Conservation (phyloP, 2,888 invertebrate genomes). For the Erebia ligea region DNA sequence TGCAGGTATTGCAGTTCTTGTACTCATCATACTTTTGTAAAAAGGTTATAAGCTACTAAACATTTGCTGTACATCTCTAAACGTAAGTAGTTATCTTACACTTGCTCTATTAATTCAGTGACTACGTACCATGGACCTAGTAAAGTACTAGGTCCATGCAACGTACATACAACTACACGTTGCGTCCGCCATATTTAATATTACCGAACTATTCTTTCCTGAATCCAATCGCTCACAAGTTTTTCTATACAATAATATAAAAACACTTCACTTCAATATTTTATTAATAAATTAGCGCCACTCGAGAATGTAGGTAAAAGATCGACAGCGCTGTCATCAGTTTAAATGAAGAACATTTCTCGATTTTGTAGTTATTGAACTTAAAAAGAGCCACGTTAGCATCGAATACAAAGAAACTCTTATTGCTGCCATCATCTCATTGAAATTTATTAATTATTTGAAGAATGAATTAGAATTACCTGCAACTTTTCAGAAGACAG, state of each 20-base stretch:
- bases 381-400: constrained; percentile 25
- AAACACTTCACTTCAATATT: constrained; percentile 34
- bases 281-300: constrained; percentile 63
- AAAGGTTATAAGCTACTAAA: no score
- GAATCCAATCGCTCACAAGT: background rate
- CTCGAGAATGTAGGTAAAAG: constrained; percentile 45
- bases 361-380: constrained; percentile 19
- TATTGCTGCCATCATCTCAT: constrained; percentile 3
- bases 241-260: constrained; percentile 28
- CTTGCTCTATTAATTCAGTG: no score
- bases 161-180: background rate
- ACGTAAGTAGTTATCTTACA: no score
- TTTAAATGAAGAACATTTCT: constrained; percentile 44
- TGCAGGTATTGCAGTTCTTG: no score
- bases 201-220: background rate
- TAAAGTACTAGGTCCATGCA: background rate
- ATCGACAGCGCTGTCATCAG: constrained; percentile 75
- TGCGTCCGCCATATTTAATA: constrained; percentile 10
- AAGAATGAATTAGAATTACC: constrained; percentile 41
- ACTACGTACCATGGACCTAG: no score
- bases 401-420: constrained; percentile 3
- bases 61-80: no score
- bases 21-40: no score
- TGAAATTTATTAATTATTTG: constrained; percentile 15
- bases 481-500: constrained; percentile 43